Conservation (phyloP, 2,888 invertebrate species). For the Coecobrya sp. region DNA sequence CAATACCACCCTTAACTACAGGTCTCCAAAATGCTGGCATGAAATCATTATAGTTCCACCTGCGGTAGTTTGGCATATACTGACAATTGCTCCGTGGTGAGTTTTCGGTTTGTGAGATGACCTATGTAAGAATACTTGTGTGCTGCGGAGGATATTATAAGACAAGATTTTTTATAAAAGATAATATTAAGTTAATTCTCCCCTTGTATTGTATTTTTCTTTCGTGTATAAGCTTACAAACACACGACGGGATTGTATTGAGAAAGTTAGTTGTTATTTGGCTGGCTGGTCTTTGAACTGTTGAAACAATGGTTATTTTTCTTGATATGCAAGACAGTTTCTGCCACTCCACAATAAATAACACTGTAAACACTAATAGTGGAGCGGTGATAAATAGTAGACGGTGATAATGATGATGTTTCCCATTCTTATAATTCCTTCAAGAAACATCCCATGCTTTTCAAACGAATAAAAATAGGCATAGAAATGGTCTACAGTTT, state of each 20-base stretch:
- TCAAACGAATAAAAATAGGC: neutral
- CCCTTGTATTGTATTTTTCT: no score
- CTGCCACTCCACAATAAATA: slow-evolving; percentile 58
- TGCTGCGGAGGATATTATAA: no score
- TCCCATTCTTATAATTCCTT: neutral
- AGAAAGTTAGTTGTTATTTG: neutral
- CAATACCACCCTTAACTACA: no score
- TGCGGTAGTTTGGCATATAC: neutral
- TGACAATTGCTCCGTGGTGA: neutral
- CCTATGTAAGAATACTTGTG: neutral
- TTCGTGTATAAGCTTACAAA: no score
- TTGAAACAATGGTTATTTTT: slow-evolving; percentile 57
- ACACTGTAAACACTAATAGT: slow-evolving; percentile 16
- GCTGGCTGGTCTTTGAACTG: neutral
- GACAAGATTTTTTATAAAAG: no score
- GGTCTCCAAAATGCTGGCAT: no score
- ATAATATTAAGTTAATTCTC: no score
- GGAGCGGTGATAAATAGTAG: neutral
- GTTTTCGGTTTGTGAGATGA: neutral
- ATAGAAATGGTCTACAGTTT: neutral
- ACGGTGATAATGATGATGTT: neutral
- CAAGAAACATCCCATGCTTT: neutral
- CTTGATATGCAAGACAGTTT: slow-evolving; percentile 56
- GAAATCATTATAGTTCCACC: neutral
- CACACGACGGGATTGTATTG: no score